Evolutionary conservation across 2,888 invertebrate genomes (phyloP).

Genomic region (Pseudoips prasinana): DNA sequence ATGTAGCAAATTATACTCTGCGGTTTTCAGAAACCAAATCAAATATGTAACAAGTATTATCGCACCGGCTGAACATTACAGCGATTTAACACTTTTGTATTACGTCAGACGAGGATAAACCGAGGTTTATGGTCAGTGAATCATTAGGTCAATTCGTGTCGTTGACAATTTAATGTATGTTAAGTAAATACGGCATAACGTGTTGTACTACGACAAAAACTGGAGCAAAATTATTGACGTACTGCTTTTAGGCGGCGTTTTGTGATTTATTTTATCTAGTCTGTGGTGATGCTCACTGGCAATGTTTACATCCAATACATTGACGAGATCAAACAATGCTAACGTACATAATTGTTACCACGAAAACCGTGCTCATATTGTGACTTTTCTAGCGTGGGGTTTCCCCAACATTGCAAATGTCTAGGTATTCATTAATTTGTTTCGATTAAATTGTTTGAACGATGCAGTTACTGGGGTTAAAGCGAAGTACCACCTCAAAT

Average conservation of each 20-base stretch:
- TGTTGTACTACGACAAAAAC: conserved; percentile 39
- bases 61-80: conserved; percentile 39
- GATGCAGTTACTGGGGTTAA: too few species aligned
- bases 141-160: conserved; percentile 75
- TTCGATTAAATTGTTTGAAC: conserved; percentile 31
- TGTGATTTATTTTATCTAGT: conserved; percentile 44
- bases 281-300: conserved; percentile 47
- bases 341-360: conserved; percentile 55
- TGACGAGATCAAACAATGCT: conserved; percentile 63
- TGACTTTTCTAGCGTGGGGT: conserved; percentile 56
- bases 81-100: conserved; percentile 51
- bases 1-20: conserved; percentile 8
- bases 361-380: conserved; percentile 49
- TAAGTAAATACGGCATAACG: conserved; percentile 56
- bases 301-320: conserved; percentile 47
- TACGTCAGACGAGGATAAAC: conserved; percentile 74
- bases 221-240: conserved; percentile 34
- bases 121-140: conserved; percentile 70
- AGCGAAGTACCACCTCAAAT: too few species aligned
- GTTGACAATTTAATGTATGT: conserved; percentile 72
- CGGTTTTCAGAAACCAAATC: conserved; percentile 34
- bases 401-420: conserved; percentile 50
- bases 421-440: conserved; percentile 32
- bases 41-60: conserved; percentile 39
- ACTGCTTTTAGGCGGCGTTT: conserved; percentile 31